Conservation (phyloP, 2,888 invertebrate genomes). For the Hypomecis atomaria region DNA sequence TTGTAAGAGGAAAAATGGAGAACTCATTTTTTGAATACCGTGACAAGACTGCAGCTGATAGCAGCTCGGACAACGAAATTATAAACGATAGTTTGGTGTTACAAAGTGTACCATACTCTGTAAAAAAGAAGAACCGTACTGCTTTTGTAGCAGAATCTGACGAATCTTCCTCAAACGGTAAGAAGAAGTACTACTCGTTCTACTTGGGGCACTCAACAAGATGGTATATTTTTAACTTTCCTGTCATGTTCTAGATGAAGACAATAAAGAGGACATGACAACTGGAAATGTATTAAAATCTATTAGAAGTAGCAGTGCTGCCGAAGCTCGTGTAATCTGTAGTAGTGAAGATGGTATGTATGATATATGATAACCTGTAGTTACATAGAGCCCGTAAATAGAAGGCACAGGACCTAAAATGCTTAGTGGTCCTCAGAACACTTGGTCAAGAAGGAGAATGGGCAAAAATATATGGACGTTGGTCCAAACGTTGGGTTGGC, state of each 20-base stretch:
- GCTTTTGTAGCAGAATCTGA: constrained; percentile 76
- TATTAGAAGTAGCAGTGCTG: constrained; percentile 50
- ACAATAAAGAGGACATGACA: constrained; percentile 44
- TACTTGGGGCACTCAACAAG: not conserved
- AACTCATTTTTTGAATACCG: constrained; percentile 77
- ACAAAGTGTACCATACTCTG: constrained; percentile 54
- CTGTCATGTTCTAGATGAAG: constrained; percentile 49
- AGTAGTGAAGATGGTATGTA: constrained; percentile 71
- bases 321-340: constrained; percentile 49
- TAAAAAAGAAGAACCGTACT: constrained; percentile 67
- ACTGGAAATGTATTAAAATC: constrained; percentile 44
- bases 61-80: constrained; percentile 67
- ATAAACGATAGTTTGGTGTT: constrained; percentile 66
- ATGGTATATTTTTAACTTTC: not conserved
- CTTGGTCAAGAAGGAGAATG: too few species aligned
- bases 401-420: too few species aligned
- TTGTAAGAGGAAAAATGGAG: constrained; percentile 55
- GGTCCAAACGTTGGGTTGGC: too few species aligned
- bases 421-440: too few species aligned
- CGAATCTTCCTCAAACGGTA: constrained; percentile 63
- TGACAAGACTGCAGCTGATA: constrained; percentile 57
- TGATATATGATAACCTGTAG: not conserved
- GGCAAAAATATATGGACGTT: too few species aligned
- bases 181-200: not conserved
- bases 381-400: not conserved